These are phyloP conservation scores for Sphaerophoria taeniata DNA, from an alignment of 2,888 invertebrate genomes.

Conservation along the genomic window DNA sequence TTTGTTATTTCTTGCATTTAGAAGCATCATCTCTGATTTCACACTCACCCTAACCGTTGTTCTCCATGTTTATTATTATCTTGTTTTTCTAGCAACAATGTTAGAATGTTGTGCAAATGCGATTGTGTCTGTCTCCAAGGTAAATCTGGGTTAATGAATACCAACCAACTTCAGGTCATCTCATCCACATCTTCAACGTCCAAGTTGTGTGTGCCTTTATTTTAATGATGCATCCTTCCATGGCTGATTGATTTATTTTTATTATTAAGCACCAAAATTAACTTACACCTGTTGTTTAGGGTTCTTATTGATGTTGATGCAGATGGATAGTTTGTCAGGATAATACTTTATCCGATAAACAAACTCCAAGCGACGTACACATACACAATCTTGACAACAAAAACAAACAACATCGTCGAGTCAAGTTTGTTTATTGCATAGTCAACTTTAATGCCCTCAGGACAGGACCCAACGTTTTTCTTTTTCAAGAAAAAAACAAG, in stretches of 20 bases:
- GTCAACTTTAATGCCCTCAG: background rate
- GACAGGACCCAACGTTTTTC: background rate
- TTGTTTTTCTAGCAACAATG: background rate
- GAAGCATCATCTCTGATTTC: background rate
- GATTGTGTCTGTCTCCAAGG: slow-evolving; percentile 48
- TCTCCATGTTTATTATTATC: background rate
- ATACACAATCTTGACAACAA: background rate
- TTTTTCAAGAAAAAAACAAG: background rate
- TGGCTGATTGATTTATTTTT: slow-evolving; percentile 52
- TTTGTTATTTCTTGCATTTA: slow-evolving; percentile 24
- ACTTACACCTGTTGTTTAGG: slow-evolving; percentile 67
- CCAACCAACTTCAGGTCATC: slow-evolving; percentile 44
- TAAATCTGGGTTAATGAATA: slow-evolving; percentile 70
- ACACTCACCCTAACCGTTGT: background rate
- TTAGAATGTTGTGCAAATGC: slow-evolving; percentile 13
- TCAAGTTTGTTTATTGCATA: background rate
- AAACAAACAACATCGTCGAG: background rate
- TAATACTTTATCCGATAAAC: slow-evolving; percentile 15
- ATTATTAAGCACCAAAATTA: slow-evolving; percentile 49
- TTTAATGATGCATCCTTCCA: slow-evolving; percentile 34
- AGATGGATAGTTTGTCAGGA: slow-evolving; percentile 12
- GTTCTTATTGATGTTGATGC: slow-evolving; percentile 18
- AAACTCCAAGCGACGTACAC: slow-evolving; percentile 10
- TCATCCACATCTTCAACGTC: background rate
- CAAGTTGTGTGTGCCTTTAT: slow-evolving; percentile 19